A percentile compares a stretch with the other conserved stretches of the same genome.
phyloP scores from a whole-genome alignment of 2,888 invertebrate genomes.

The Cylloceria caligata region DNA sequence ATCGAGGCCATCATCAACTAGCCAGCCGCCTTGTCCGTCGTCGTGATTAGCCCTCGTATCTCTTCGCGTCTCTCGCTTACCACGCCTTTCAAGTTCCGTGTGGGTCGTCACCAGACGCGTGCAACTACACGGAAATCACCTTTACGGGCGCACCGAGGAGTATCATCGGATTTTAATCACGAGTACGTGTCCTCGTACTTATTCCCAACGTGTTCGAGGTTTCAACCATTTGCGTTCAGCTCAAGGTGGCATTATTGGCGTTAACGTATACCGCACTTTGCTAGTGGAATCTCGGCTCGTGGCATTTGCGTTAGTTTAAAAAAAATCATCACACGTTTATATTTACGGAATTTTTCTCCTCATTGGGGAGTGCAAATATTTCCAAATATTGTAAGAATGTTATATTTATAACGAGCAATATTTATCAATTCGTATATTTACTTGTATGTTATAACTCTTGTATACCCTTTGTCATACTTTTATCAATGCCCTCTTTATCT shows the following conservation, averaged over 20 bases:
- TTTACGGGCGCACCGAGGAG: conserved; percentile 58
- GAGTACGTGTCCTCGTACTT: conserved; percentile 38
- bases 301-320: neutral
- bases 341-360: neutral
- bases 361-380: no score
- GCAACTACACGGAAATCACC: conserved; percentile 32
- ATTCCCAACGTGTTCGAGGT: conserved; percentile 25
- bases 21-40: conserved; percentile 19
- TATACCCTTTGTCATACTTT: no score
- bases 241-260: conserved; percentile 15
- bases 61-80: conserved; percentile 47
- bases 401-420: no score
- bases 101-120: conserved; percentile 18
- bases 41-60: conserved; percentile 20
- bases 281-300: neutral
- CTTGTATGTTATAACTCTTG: no score
- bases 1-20: conserved; percentile 33
- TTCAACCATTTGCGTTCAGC: neutral
- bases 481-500: neutral
- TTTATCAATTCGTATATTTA: no score
- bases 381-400: no score
- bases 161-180: conserved; percentile 68
- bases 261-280: conserved; percentile 3
- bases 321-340: neutral
- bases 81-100: conserved; percentile 13